Conservation (phyloP, 1,140 invertebrate genomes). For the Sipha flava region DNA sequence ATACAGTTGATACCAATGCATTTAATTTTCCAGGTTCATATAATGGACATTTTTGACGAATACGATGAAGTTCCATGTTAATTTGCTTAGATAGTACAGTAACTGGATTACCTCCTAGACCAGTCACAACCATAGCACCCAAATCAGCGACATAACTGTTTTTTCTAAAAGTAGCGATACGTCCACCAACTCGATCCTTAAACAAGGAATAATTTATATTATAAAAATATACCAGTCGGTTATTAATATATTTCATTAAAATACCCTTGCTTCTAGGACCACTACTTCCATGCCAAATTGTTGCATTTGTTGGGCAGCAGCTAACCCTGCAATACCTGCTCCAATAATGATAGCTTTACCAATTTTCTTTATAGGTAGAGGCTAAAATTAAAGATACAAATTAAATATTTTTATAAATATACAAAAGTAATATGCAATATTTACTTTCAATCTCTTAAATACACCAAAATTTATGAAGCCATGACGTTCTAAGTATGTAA, state of each 20-base stretch:
- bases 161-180: conserved; percentile 94
- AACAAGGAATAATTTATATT: conserved; percentile 35
- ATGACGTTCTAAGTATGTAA: conserved; percentile 89
- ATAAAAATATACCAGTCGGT: background rate
- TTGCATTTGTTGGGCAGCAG: conserved; percentile 86
- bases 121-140: conserved; percentile 81
- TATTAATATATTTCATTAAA: background rate
- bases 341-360: conserved; percentile 92
- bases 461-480: conserved; percentile 98
- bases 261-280: conserved; percentile 81
- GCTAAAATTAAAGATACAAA: conserved; percentile 41
- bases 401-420: background rate
- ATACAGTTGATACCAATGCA: conserved; percentile 14
- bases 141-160: conserved; percentile 90
- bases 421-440: background rate
- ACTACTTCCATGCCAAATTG: conserved; percentile 95
- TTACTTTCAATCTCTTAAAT: conserved; percentile 73
- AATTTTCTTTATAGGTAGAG: conserved; percentile 64
- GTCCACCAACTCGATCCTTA: conserved; percentile 85
- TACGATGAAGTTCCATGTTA: conserved; percentile 92
- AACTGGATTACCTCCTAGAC: conserved; percentile 90
- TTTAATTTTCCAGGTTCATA: conserved; percentile 69
- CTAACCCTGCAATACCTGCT: conserved; percentile 86
- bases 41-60: conserved; percentile 91
- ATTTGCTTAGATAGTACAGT: conserved; percentile 93